Percentiles rank a stretch among this genome's conserved stretches.
Conservation (phyloP, 2,888 invertebrate species). For the Oxycera nigricornis region DNA sequence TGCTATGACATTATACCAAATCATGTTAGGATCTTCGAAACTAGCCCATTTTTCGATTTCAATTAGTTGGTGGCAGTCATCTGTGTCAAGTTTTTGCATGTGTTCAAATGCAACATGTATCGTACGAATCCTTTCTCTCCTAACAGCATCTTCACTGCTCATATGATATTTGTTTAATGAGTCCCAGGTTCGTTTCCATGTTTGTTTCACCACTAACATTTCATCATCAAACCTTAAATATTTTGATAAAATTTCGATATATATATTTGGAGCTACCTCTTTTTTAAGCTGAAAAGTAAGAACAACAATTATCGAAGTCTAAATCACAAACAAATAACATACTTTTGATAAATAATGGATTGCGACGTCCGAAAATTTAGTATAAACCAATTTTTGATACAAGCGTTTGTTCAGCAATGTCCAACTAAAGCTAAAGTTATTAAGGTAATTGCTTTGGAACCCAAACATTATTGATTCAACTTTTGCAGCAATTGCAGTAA, state of each 20-base stretch:
- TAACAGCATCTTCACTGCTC: constrained; percentile 56
- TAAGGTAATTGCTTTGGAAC: constrained; percentile 69
- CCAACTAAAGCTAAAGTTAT: constrained; percentile 73
- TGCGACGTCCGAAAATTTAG: constrained; percentile 66
- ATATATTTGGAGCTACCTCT: constrained; percentile 56
- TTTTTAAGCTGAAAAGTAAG: constrained; percentile 55
- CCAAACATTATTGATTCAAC: constrained; percentile 69
- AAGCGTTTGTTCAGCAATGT: constrained; percentile 72
- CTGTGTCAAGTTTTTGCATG: constrained; percentile 57
- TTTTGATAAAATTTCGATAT: constrained; percentile 60
- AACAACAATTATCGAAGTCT: not conserved
- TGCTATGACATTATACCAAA: constrained; percentile 60
- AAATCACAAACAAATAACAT: constrained; percentile 50
- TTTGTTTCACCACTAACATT: constrained; percentile 65
- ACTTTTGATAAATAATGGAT: constrained; percentile 66
- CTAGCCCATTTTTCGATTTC: constrained; percentile 59
- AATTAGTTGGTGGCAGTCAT: constrained; percentile 54
- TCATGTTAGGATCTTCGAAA: constrained; percentile 57
- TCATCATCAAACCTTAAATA: constrained; percentile 68
- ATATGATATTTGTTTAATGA: constrained; percentile 59
- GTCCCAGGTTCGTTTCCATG: constrained; percentile 65
- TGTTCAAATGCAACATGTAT: constrained; percentile 59
- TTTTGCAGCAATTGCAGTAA: constrained; percentile 68
- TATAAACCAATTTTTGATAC: constrained; percentile 66
- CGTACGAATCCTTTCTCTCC: constrained; percentile 56